Percentiles rank a stretch among this genome's conserved stretches.
phyloP scores from a whole-genome alignment of 2,113 vertebrate genomes.

The Cairina moschata region DNA sequence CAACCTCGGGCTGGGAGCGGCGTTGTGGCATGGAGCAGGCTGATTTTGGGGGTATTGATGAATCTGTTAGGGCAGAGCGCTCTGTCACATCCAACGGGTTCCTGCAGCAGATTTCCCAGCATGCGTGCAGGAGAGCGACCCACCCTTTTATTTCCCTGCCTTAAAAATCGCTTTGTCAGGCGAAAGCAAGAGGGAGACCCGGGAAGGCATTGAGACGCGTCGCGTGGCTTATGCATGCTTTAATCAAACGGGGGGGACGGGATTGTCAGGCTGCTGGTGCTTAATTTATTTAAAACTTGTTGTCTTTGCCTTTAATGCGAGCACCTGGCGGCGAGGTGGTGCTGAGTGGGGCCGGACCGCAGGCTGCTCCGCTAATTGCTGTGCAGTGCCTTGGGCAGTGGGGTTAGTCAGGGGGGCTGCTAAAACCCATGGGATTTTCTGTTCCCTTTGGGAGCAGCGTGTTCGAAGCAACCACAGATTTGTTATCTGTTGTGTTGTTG shows the following conservation, averaged over 20 bases:
- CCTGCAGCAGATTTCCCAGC: constrained; percentile 59
- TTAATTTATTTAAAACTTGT: not conserved
- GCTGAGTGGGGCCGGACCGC: not conserved
- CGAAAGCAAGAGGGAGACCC: not conserved
- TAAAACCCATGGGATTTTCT: not conserved
- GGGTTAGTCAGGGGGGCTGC: not conserved
- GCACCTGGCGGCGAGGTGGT: not conserved
- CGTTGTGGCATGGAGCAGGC: fast-evolving
- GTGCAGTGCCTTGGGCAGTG: not conserved
- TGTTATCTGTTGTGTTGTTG: not conserved
- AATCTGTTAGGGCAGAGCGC: fast-evolving
- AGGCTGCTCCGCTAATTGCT: fast-evolving
- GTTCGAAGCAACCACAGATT: not conserved
- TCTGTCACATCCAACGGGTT: not conserved
- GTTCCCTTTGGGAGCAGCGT: fast-evolving
- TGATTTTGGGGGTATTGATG: not conserved
- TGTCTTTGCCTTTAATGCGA: not conserved
- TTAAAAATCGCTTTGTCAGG: constrained; percentile 32
- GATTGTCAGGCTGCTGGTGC: not conserved
- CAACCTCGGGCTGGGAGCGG: not conserved
- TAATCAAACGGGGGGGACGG: not conserved
- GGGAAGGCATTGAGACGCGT: fast-evolving
- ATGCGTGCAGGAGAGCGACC: not conserved
- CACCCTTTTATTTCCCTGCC: not conserved
- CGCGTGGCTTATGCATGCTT: not conserved